Evolutionary conservation across 2,888 invertebrate species (phyloP).

Genomic region (Aphodius granarius): DNA sequence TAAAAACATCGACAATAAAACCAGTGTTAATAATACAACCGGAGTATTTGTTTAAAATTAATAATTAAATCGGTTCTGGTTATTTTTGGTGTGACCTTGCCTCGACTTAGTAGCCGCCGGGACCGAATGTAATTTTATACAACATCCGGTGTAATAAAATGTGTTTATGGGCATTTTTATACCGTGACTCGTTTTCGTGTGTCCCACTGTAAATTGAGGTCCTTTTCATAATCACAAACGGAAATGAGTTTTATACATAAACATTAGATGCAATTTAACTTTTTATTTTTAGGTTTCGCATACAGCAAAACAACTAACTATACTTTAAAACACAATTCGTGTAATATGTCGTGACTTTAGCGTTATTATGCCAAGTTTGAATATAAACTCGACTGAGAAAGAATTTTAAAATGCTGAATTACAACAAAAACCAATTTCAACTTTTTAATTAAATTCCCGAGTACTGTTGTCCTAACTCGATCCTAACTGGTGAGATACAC

Average conservation of each 20-base stretch:
- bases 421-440: slow-evolving; percentile 56
- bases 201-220: background rate
- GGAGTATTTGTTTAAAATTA: background rate
- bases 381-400: slow-evolving; percentile 42
- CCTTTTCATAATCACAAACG: background rate
- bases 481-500: slow-evolving; percentile 10
- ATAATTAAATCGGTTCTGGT: background rate
- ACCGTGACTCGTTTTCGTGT: background rate
- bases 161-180: slow-evolving; percentile 6
- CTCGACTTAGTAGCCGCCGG: background rate
- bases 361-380: slow-evolving; percentile 31
- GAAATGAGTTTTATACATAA: background rate
- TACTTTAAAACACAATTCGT: background rate
- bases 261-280: background rate
- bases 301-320: too few species aligned
- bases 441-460: slow-evolving; percentile 55
- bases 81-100: background rate
- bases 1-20: background rate
- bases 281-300: background rate
- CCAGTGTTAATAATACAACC: background rate
- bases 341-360: slow-evolving; percentile 15
- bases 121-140: background rate
- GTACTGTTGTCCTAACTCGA: slow-evolving; percentile 31
- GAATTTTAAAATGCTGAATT: slow-evolving; percentile 53
- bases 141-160: slow-evolving; percentile 11